Base-by-base conservation (phyloP, 2,113 vertebrate species). In the Typhlomys cinereus region DNA sequence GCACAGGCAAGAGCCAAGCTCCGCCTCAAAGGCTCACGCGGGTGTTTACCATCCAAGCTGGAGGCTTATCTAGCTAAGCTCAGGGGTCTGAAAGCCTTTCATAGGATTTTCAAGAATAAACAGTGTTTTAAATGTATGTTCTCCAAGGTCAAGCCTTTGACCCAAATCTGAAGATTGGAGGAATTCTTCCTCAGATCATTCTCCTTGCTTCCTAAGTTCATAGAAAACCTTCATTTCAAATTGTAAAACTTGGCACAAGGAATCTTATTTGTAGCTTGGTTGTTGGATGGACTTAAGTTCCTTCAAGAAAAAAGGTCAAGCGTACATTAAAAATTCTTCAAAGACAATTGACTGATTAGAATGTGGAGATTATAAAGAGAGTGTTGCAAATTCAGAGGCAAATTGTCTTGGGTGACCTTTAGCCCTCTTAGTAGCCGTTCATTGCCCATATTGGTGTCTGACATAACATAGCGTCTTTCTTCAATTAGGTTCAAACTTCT, bases 61-160 rank as follows among this genome's bases (percentile, higher is more conserved):
- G 12, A 25, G 74, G 10, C n/a, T 81, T 52, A 71, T 73, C 59
- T 81, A 36, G 54, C 46, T 31, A 66, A 81, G 29, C 25, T 21
- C 82, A 66, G 64, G 71, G 2, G 18, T 96, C 8, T 2, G 39
- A 94, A 93, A 92, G 70, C 2, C 87, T 96, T 96, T 96, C 71
- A 76, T 70, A 90, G 71, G 34, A 95, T 31, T 71, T 41, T 50
- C 8, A 89, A 92, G 89, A 81, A 91, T 93, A 88, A 94, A 94
- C 48, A 93, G 44, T 18, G 41, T 85, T 69, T 81, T 73, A 88
- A 94, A 95, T 85, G 74, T 36, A 46, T 67, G 5, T 92, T 79
- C 75, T 95, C 48, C 39, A 93, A 92, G 62, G 89, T 86, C 59
- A 83, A 90, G 64, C 11, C 79, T 70, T 80, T 61, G 75, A 69